A percentile compares a stretch with the other conserved stretches of the same genome.
phyloP scores from a whole-genome alignment of 1,140 invertebrate species.

The Leptopilina boulardi region DNA sequence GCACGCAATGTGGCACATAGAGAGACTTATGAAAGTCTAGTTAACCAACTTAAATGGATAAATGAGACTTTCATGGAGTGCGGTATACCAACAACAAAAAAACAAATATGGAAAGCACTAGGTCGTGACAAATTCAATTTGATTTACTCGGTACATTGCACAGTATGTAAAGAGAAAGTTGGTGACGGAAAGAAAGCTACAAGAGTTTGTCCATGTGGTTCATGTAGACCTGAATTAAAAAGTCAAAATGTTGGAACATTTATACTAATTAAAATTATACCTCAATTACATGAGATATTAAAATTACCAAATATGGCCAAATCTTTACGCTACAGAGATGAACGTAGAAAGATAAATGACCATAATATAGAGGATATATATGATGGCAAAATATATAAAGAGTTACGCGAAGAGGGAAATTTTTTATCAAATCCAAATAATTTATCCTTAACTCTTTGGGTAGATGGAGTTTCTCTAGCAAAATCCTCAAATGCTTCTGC shows the following conservation, averaged over 20 bases:
- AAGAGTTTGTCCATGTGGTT: not conserved
- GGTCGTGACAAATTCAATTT: not conserved
- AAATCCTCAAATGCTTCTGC: not conserved
- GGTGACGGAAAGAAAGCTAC: not conserved
- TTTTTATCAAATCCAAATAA: slow-evolving; percentile 23
- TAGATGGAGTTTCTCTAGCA: not conserved
- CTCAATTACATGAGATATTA: not conserved
- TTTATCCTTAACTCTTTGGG: slow-evolving; percentile 7
- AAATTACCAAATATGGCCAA: not conserved
- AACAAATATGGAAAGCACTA: not conserved
- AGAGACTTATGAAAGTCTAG: not conserved
- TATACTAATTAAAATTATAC: not conserved
- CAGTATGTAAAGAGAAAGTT: not conserved
- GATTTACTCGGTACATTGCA: not conserved
- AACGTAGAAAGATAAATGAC: slow-evolving; percentile 16
- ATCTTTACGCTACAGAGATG: slow-evolving; percentile 35
- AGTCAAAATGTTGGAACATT: not conserved
- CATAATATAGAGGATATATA: slow-evolving; percentile 40
- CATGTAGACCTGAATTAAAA: not conserved
- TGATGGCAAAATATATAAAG: slow-evolving; percentile 37
- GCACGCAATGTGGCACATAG: not conserved
- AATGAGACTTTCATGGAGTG: not conserved
- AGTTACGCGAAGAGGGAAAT: not conserved
- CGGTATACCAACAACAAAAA: no score
- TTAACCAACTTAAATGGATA: not conserved